These are phyloP conservation scores for Cheilosia urbana DNA, from an alignment of 2,888 invertebrate species.

Conservation along the genomic window DNA sequence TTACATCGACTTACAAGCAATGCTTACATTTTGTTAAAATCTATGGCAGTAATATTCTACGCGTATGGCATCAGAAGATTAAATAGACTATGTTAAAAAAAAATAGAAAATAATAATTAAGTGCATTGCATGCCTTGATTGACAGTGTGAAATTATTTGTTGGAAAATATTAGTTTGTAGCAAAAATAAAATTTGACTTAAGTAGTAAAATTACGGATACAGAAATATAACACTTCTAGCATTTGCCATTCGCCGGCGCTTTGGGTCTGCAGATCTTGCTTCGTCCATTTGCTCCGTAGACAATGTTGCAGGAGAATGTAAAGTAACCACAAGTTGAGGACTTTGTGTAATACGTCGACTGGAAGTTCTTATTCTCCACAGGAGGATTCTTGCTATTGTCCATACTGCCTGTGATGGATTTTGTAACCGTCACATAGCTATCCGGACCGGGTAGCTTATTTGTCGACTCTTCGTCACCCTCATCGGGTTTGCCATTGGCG, in stretches of 20 bases:
- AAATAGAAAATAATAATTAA: conserved; percentile 21
- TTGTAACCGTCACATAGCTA: conserved; percentile 91
- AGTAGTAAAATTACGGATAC: conserved; percentile 43
- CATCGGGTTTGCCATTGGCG: conserved; percentile 78
- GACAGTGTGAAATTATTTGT: conserved; percentile 42
- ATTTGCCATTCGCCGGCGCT: conserved; percentile 90
- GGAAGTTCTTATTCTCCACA: conserved; percentile 88
- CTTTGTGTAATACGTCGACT: conserved; percentile 93
- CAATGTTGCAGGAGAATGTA: conserved; percentile 93
- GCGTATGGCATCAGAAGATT: conserved; percentile 39
- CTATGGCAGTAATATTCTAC: conserved; percentile 70
- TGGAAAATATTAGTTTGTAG: conserved; percentile 38
- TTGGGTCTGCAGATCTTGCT: conserved; percentile 93
- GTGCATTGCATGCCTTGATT: conserved; percentile 27
- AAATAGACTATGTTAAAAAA: conserved; percentile 34
- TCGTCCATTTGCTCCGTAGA: conserved; percentile 90
- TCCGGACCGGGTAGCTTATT: conserved; percentile 83
- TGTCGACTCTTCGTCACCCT: conserved; percentile 77
- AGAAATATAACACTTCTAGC: conserved; percentile 77
- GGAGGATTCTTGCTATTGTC: conserved; percentile 86
- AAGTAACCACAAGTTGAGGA: conserved; percentile 94
- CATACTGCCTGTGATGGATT: conserved; percentile 90
- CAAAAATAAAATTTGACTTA: conserved; percentile 48
- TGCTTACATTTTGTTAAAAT: conserved; percentile 42
- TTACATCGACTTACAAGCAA: conserved; percentile 65